Base-by-base conservation (phyloP, 2,113 vertebrate species). In the Oreochromis aureus region DNA sequence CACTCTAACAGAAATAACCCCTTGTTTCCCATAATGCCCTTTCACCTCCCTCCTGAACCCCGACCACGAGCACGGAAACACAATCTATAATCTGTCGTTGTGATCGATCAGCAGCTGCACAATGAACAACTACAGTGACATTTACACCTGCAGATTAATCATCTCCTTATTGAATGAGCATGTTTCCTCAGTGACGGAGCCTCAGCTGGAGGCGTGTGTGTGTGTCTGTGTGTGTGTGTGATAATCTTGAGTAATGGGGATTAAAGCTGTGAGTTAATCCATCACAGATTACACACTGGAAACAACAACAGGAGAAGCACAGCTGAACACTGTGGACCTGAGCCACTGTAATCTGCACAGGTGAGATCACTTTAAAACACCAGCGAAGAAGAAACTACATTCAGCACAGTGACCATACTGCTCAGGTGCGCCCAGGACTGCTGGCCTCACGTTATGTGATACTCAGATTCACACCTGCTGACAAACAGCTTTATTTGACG, bases 171-270 rank as follows among this genome's bases (percentile, higher is more conserved):
- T 36, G 32, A 66, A 66, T 39, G 19, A 39, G 10, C 34, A 41
- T 22, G 6, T 41, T 41, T 41, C 63, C 63, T 69, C 41, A 44
- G 41, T 44, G 41, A 44, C 11, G 41, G 41, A 44, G 41, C 41
- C 41, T 44, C 63, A 41, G 36, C 3, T 41, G 34, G 36, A 69
- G 61, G 61, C 2, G 36, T 10, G 36, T 10, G 16, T 71, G 66
- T 24, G 24, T 55, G 56, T 44, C 22, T 15, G 81, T 18, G 39
- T 61, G 44, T 80, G 82, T 63, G 80, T 30, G 10, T 32, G 19
- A 2, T 89, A 89, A 91, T 89, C 90, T 83, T 80, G 27, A n/a
- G 56, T 87, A 85, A 87, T 76, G 82, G 82, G 71, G 83, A 87
- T 89, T 30, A 85, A 69, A 63, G 13, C 71, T 51, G 39, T 7